Conservation (phyloP, 2,797 vertebrate genomes). For the Rhabdophis nuchalis region DNA sequence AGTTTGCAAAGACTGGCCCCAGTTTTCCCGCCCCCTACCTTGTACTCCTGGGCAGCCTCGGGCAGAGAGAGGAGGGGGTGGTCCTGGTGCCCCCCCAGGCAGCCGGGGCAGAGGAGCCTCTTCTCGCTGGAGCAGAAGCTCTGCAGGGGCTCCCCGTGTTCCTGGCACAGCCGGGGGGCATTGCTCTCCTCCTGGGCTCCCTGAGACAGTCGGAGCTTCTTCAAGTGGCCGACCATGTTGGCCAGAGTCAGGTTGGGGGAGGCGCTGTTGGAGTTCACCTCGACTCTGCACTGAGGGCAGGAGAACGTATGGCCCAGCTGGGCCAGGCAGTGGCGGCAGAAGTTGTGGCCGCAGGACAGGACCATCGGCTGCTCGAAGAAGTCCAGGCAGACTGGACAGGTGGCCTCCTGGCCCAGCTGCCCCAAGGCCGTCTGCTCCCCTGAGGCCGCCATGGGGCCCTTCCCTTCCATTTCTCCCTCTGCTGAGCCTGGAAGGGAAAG, state of each 20-base stretch:
- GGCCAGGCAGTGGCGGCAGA: constrained; percentile 62
- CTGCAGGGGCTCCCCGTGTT: constrained; percentile 40
- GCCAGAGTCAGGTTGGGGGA: constrained; percentile 54
- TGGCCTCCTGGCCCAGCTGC: neutral
- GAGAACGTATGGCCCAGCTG: constrained; percentile 29
- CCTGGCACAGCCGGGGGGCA: neutral
- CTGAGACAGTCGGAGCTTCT: neutral
- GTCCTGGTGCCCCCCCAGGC: constrained; percentile 1
- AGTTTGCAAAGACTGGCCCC: neutral
- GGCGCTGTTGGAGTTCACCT: constrained; percentile 13
- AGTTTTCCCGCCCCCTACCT: constrained; percentile 34
- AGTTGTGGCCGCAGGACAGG: constrained; percentile 65
- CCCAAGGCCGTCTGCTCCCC: neutral
- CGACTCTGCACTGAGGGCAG: constrained; percentile 43
- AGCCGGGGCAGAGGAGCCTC: neutral
- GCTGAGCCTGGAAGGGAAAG: neutral
- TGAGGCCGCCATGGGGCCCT: neutral
- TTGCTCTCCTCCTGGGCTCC: fast-evolving
- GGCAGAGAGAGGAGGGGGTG: constrained; percentile 45
- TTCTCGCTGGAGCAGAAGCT: constrained; percentile 36
- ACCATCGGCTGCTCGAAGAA: constrained; percentile 63
- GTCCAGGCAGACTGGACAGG: constrained; percentile 65
- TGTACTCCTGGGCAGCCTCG: constrained; percentile 44
- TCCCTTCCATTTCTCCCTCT: neutral
- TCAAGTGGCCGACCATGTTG: constrained; percentile 23